phyloP scores from a whole-genome alignment of 2,797 vertebrate genomes.

The Sciurus carolinensis region DNA sequence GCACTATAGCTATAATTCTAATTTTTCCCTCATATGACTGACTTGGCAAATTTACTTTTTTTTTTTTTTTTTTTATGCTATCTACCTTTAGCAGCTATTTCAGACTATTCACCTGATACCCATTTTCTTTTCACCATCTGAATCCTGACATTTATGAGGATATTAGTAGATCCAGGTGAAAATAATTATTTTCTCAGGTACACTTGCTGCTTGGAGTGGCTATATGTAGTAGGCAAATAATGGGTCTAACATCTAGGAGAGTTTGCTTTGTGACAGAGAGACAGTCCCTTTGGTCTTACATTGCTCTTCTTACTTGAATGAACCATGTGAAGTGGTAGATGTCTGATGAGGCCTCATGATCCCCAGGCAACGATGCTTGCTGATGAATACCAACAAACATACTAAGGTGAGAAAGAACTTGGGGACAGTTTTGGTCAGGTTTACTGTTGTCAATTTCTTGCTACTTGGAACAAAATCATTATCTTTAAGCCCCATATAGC shows the following conservation, averaged over 20 bases:
- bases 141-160: not conserved
- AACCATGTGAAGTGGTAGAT: not conserved
- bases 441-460: not conserved
- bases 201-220: not conserved
- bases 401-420: not conserved
- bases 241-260: not conserved
- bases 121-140: not conserved
- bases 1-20: not conserved
- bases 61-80: too few species aligned
- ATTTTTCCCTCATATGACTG: not conserved
- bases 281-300: not conserved
- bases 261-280: not conserved
- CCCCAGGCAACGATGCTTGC: not conserved
- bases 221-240: not conserved
- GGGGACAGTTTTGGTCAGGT: not conserved
- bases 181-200: not conserved
- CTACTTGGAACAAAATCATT: not conserved
- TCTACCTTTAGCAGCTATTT: not conserved
- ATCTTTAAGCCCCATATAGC: not conserved
- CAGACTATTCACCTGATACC: not conserved
- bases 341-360: not conserved
- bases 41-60: not conserved
- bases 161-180: not conserved
- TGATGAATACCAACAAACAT: too few species aligned
- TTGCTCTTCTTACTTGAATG: not conserved